Percentiles rank a stretch among this genome's conserved stretches.
phyloP scores from a whole-genome alignment of 2,113 vertebrate genomes.

The Scatophagus argus region DNA sequence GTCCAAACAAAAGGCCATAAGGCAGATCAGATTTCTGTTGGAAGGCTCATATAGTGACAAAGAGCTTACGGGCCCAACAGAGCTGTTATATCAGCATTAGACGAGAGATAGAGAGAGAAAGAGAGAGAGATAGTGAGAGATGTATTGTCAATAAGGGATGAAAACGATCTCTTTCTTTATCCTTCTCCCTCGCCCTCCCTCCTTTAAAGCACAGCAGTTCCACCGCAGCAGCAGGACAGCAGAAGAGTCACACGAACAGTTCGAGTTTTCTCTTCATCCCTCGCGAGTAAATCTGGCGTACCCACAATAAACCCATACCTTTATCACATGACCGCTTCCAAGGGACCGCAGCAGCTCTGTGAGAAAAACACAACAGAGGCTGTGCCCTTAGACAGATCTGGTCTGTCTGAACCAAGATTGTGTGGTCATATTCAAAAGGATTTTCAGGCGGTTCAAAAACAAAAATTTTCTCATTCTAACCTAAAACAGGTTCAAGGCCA shows the following conservation, averaged over 20 bases:
- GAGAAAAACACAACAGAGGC: constrained; percentile 31
- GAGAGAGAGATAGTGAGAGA: constrained; percentile 13
- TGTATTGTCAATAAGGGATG: constrained; percentile 38
- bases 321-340: constrained; percentile 30
- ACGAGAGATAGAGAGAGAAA: constrained; percentile 38
- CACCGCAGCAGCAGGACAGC: constrained; percentile 13
- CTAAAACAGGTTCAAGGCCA: background rate
- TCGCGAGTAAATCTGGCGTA: constrained; percentile 10
- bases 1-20: constrained; percentile 69
- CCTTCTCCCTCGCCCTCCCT: constrained; percentile 1
- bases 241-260: no score
- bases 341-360: background rate
- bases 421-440: constrained; percentile 32
- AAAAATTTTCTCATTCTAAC: background rate
- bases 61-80: constrained; percentile 58
- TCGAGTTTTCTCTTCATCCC: constrained; percentile 2
- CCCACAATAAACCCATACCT: constrained; percentile 28
- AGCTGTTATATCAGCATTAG: constrained; percentile 53
- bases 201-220: constrained; percentile 28
- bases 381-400: background rate
- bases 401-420: constrained; percentile 3
- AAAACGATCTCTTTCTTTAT: constrained; percentile 60
- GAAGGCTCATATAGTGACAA: constrained; percentile 45
- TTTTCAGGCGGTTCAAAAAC: constrained; percentile 15
- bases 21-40: constrained; percentile 72